Evolutionary conservation across 2,888 invertebrate genomes (phyloP).

Genomic region (Plutella xylostella): DNA sequence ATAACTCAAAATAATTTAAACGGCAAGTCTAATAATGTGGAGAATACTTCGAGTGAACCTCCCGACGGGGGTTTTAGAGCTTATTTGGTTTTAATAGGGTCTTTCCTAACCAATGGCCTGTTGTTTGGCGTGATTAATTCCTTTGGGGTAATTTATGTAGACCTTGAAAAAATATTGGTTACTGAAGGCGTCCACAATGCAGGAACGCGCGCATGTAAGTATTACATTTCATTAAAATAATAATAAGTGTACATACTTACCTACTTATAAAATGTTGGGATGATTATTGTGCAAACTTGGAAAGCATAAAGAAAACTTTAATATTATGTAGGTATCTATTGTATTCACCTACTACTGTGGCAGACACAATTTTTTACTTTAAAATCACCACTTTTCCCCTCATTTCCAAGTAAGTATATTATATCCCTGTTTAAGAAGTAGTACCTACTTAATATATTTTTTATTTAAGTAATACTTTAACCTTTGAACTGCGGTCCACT

Average conservation of each 20-base stretch:
- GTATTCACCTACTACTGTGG: no score
- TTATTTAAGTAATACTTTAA: no score
- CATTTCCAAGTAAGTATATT: no score
- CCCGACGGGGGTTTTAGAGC: conserved; percentile 85
- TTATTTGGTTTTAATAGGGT: conserved; percentile 84
- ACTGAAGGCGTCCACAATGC: conserved; percentile 76
- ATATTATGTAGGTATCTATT: no score
- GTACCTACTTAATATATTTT: no score
- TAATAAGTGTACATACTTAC: not conserved
- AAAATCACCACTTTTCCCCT: no score
- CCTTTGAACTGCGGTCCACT: no score
- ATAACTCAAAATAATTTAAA: conserved; percentile 29
- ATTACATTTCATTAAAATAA: no score
- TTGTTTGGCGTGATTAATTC: conserved; percentile 93
- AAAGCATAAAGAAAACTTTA: no score
- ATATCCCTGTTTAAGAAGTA: no score
- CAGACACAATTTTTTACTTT: no score
- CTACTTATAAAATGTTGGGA: not conserved
- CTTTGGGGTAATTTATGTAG: conserved; percentile 83
- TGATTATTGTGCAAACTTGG: no score
- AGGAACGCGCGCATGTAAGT: conserved; percentile 86
- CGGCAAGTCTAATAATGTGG: conserved; percentile 25
- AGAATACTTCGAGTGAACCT: conserved; percentile 38
- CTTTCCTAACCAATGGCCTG: conserved; percentile 90
- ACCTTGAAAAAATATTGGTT: conserved; percentile 73